A percentile compares a stretch with the other conserved stretches of the same genome.
These are phyloP conservation scores for Drosophila atripex DNA, from an alignment of 2,888 invertebrate species.

Conservation along the genomic window DNA sequence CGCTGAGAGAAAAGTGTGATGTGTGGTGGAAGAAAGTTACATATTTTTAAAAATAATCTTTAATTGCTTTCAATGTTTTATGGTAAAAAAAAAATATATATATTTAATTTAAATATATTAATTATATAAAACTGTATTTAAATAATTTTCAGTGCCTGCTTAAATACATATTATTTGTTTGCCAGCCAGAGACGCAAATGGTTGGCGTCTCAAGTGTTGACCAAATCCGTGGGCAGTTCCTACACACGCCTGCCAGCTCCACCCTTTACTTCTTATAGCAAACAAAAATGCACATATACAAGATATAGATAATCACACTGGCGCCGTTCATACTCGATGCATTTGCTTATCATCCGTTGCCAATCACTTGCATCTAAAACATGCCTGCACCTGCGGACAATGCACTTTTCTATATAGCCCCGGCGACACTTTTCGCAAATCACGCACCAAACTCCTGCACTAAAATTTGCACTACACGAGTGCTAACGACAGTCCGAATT, in stretches of 20 bases:
- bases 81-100: too few relatives aligned
- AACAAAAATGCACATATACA: slow-evolving; percentile 10
- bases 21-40: too few relatives aligned
- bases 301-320: slow-evolving; percentile 25
- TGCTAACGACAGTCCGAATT: slow-evolving; percentile 5
- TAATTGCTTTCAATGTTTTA: too few relatives aligned
- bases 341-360: slow-evolving; percentile 13
- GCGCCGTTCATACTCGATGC: slow-evolving; percentile 18
- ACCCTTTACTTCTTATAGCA: background rate
- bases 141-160: slow-evolving; percentile 1
- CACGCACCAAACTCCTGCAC: slow-evolving; percentile 33
- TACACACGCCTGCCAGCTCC: background rate
- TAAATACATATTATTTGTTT: slow-evolving; percentile 17
- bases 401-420: slow-evolving; percentile 22
- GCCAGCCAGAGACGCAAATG: slow-evolving; percentile 36
- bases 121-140: background rate
- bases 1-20: slow-evolving; percentile 6
- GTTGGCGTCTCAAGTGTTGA: slow-evolving; percentile 54
- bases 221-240: slow-evolving; percentile 48
- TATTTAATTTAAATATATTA: background rate
- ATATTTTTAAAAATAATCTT: too few relatives aligned
- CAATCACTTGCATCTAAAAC: slow-evolving; percentile 24
- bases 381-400: slow-evolving; percentile 14
- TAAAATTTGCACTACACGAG: slow-evolving; percentile 6
- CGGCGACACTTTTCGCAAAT: slow-evolving; percentile 35